Conservation (phyloP, 1,140 invertebrate genomes). For the Berghia stephanieae region DNA sequence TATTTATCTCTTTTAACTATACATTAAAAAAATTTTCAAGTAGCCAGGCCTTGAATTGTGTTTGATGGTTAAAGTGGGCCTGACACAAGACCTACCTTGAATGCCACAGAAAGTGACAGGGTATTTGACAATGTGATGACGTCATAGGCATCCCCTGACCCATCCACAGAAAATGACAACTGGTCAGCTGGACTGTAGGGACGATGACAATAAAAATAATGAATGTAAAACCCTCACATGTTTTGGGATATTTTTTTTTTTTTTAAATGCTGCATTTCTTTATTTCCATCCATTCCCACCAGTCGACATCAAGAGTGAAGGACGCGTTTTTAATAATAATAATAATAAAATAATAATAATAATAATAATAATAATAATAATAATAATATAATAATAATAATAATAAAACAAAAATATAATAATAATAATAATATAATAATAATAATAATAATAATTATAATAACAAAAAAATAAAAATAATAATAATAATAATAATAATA, state of each 20-base stretch:
- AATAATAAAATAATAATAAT: too few species aligned
- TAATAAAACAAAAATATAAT: too few species aligned
- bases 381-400: too few species aligned
- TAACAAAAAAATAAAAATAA: too few species aligned
- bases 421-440: too few species aligned
- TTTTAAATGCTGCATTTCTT: not conserved
- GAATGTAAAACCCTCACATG: too few species aligned
- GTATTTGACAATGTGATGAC: conserved; percentile 75
- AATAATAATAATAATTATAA: too few species aligned
- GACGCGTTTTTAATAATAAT: too few species aligned
- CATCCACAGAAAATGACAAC: conserved; percentile 48
- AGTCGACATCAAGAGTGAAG: not conserved
- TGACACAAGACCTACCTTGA: conserved; percentile 71
- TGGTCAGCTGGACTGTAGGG: conserved; percentile 58
- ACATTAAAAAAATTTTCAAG: not conserved
- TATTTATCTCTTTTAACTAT: not conserved
- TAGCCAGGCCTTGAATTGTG: not conserved
- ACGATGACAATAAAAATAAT: too few species aligned
- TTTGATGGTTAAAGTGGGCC: too few species aligned
- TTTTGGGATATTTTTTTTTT: not conserved
- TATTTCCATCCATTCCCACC: not conserved
- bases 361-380: too few species aligned
- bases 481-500: too few species aligned
- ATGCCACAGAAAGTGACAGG: conserved; percentile 75
- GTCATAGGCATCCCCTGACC: conserved; percentile 47